Evolutionary conservation across 2,888 invertebrate genomes (phyloP).

Genomic region (Drosophila anomalata): DNA sequence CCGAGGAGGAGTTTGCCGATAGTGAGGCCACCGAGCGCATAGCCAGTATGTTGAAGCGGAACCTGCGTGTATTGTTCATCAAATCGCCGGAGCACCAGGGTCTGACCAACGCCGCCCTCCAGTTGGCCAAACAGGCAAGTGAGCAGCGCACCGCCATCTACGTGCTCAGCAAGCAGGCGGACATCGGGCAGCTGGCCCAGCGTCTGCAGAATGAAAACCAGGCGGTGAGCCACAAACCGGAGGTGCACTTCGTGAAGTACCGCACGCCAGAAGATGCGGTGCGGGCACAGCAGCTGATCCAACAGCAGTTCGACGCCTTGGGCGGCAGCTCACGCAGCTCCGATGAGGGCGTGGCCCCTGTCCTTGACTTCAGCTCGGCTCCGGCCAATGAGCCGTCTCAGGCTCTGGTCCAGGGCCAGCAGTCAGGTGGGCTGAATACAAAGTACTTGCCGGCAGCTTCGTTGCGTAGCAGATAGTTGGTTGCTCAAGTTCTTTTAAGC

Average conservation of each 20-base stretch:
- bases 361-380: slow-evolving; percentile 69
- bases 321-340: slow-evolving; percentile 74
- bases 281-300: slow-evolving; percentile 77
- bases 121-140: slow-evolving; percentile 72
- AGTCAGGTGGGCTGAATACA: slow-evolving; percentile 10
- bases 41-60: slow-evolving; percentile 71
- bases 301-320: slow-evolving; percentile 76
- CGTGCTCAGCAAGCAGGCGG: slow-evolving; percentile 78
- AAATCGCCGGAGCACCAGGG: slow-evolving; percentile 79
- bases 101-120: slow-evolving; percentile 71
- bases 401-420: slow-evolving; percentile 5
- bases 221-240: slow-evolving; percentile 68
- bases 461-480: slow-evolving; percentile 32
- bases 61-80: slow-evolving; percentile 80
- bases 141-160: slow-evolving; percentile 81
- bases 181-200: slow-evolving; percentile 67
- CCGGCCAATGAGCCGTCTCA: slow-evolving; percentile 18
- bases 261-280: slow-evolving; percentile 79
- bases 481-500: not conserved
- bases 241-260: slow-evolving; percentile 80
- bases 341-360: slow-evolving; percentile 77
- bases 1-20: slow-evolving; percentile 76
- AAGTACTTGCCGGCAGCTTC: slow-evolving; percentile 63
- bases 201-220: slow-evolving; percentile 64
- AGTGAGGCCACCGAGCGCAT: slow-evolving; percentile 60